phyloP scores from a whole-genome alignment of 2,888 invertebrate genomes.

The Spisula subtruncata region DNA sequence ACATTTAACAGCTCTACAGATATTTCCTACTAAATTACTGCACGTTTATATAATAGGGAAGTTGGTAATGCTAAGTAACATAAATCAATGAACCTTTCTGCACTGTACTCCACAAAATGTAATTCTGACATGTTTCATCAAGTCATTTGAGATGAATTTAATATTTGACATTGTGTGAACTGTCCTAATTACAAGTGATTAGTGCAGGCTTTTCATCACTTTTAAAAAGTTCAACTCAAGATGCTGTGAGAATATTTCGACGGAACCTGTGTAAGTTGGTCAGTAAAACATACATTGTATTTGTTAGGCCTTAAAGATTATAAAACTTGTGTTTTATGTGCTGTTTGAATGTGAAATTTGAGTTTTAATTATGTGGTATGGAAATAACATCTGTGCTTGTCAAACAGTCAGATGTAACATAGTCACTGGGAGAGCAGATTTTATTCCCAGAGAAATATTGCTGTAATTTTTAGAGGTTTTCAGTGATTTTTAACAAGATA shows the following conservation, averaged over 20 bases:
- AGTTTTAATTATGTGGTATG: neutral
- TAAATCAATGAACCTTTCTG: too few species aligned
- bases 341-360: neutral
- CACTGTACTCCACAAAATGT: too few species aligned
- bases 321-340: neutral
- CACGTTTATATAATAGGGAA: too few species aligned
- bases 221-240: too few species aligned
- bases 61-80: too few species aligned
- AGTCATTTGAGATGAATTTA: constrained; percentile 1
- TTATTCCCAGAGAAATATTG: neutral
- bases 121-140: neutral
- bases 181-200: neutral
- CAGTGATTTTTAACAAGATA: neutral
- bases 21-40: too few species aligned
- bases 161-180: neutral
- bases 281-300: too few species aligned
- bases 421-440: neutral
- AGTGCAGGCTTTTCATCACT: too few species aligned
- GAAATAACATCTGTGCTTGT: constrained; percentile 14
- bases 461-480: neutral
- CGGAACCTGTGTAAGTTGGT: too few species aligned
- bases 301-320: too few species aligned
- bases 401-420: neutral
- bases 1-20: too few species aligned
- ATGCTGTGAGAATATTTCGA: too few species aligned